Evolutionary conservation across 2,888 invertebrate genomes (phyloP).

Genomic region (Heliconius charithonia): DNA sequence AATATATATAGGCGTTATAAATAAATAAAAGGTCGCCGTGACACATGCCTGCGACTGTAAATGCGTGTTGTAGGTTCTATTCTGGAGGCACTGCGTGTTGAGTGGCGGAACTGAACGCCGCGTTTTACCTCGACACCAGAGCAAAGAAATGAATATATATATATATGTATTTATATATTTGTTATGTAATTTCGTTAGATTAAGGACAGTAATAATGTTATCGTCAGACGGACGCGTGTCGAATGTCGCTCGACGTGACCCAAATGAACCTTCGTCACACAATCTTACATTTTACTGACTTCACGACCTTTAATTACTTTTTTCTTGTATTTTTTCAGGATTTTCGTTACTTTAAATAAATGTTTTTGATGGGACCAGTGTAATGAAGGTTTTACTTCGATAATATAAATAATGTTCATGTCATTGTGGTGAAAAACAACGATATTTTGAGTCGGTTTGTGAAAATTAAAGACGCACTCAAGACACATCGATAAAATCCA

Average conservation of each 20-base stretch:
- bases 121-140: too few relatives aligned
- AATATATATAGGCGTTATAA: neutral
- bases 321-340: neutral
- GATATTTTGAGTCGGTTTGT: too few relatives aligned
- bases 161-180: too few relatives aligned
- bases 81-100: too few relatives aligned
- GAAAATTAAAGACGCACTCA: too few relatives aligned
- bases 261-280: constrained; percentile 18
- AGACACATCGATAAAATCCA: too few relatives aligned
- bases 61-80: neutral
- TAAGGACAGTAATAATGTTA: constrained; percentile 30
- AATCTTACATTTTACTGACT: constrained; percentile 21
- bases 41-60: neutral
- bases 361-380: neutral
- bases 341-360: neutral
- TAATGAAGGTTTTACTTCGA: neutral
- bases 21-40: neutral
- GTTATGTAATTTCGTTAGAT: neutral
- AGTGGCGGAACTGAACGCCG: too few relatives aligned
- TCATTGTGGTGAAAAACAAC: neutral
- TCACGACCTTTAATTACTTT: constrained; percentile 11
- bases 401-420: too few relatives aligned
- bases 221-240: constrained; percentile 25
- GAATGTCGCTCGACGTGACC: constrained; percentile 31
- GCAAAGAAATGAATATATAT: too few relatives aligned